Base-by-base conservation (phyloP, 2,113 vertebrate species). In the Lycaon pictus region DNA sequence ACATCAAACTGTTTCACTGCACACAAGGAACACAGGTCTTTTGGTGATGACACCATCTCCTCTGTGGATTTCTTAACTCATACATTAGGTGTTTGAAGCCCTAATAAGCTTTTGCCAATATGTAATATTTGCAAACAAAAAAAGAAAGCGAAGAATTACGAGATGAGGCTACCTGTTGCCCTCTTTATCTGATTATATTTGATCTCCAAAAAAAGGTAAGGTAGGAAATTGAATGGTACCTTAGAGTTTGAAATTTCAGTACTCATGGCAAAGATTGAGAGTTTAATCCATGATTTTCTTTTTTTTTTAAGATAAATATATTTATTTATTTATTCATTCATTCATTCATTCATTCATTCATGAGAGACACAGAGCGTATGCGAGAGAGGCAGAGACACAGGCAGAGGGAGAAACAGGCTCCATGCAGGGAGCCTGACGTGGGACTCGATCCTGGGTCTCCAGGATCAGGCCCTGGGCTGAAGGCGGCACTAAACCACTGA, bases 181-280 rank as follows among this genome's bases (percentile, higher is more conserved):
- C 13, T 93, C 25, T 93, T 32, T 56, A 89, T 32, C 35, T 72
- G n/a, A 67, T 79, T 89, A 35, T 51, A 43, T 55, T 48, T 79
- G 32, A 79, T 83, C 12, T 82, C 84, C 22, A 17, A 37, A 92
- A 90, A 85, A 27, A 35, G 17, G 2, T 65, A 85, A 71, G 60
- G 69, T 94, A 80, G 62, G 95, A 90, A 69, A 89, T 17, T 20
- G 0, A 91, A 32, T 83, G 90, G 81, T 53, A 93, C 23, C 16
- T 85, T 97, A 85, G 60, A 96, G 0, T 3, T 43, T 97, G 53
- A 76, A 72, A 83, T 97, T 93, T 94, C 32, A 19, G 56, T 76
- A 56, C 48, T 95, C 25, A 13, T 23, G 23, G 19, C 63, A 63
- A 69, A 87, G 32, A 53, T 69, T 85, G 83, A 35, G 80, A 56